Evolutionary conservation across 2,797 vertebrate species (phyloP).

Genomic region (Caiman crocodilus): DNA sequence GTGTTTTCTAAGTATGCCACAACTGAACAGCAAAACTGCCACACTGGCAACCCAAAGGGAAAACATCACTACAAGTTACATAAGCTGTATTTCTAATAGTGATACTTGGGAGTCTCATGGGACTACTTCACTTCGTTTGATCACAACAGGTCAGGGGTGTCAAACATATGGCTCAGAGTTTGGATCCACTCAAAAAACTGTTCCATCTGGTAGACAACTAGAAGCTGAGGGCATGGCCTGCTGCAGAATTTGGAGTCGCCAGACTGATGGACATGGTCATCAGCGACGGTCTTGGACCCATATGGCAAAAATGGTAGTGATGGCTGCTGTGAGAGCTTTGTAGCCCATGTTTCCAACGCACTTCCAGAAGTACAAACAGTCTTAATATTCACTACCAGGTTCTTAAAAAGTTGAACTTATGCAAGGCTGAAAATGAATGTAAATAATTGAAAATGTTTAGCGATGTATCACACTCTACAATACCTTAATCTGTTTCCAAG

Average conservation of each 20-base stretch:
- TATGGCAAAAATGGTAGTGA: slow-evolving; percentile 58
- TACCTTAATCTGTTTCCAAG: slow-evolving; percentile 71
- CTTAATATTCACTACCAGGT: slow-evolving; percentile 70
- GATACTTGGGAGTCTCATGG: slow-evolving; percentile 8
- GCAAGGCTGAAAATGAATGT: slow-evolving; percentile 73
- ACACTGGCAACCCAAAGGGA: slow-evolving; percentile 59
- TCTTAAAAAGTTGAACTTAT: slow-evolving; percentile 65
- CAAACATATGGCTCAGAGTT: no score
- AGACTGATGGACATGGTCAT: no score
- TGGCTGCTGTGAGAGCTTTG: slow-evolving; percentile 64
- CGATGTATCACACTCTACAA: slow-evolving; percentile 62
- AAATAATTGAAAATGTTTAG: slow-evolving; percentile 64
- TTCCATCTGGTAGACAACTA: no score
- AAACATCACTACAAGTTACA: slow-evolving; percentile 24
- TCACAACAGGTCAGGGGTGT: neutral
- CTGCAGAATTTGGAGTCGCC: no score
- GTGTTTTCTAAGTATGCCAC: slow-evolving; percentile 47
- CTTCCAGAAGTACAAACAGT: slow-evolving; percentile 67
- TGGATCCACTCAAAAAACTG: no score
- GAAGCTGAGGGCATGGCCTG: no score
- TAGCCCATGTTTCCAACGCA: slow-evolving; percentile 57
- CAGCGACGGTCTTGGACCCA: slow-evolving; percentile 20
- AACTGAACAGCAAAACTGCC: slow-evolving; percentile 49
- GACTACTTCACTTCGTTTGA: slow-evolving; percentile 46
- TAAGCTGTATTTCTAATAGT: slow-evolving; percentile 48